Evolutionary conservation across 92 coral and sea anemone species (phyloP).

Genomic region (Siderastrea siderea): DNA sequence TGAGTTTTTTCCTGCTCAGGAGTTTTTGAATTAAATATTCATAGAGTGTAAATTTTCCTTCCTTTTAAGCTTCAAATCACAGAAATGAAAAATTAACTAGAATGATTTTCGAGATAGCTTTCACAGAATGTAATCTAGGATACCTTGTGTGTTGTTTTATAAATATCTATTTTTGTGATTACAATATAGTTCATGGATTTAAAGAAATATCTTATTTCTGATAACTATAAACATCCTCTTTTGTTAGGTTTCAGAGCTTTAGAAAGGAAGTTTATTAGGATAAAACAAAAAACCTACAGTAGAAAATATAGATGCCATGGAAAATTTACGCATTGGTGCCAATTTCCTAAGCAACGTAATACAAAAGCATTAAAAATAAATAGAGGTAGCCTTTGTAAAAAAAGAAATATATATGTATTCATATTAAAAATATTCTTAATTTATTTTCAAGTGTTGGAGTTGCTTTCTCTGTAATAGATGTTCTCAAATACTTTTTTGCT

Average conservation of each 20-base stretch:
- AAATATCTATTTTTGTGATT: conserved; percentile 13
- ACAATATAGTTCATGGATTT: not conserved
- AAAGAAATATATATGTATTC: not conserved
- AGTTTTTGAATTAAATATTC: conserved; percentile 55
- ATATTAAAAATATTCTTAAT: not conserved
- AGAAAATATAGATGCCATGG: not conserved
- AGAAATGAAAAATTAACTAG: not conserved
- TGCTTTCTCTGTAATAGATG: not conserved
- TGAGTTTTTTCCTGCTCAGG: conserved; percentile 11
- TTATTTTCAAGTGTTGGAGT: not conserved
- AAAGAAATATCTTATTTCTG: conserved; percentile 17
- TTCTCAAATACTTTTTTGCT: not conserved
- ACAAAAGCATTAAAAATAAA: conserved; percentile 12
- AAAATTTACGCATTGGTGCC: not conserved
- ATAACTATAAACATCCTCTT: conserved; percentile 4
- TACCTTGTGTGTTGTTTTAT: conserved; percentile 24
- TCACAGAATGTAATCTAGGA: conserved; percentile 12
- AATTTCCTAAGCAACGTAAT: conserved; percentile 9
- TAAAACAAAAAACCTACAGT: not conserved
- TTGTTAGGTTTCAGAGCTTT: not conserved
- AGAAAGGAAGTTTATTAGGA: not conserved
- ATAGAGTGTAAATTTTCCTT: conserved; percentile 32
- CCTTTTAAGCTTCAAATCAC: conserved; percentile 23
- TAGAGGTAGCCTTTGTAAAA: not conserved
- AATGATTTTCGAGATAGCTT: conserved; percentile 35